Evolutionary conservation across 2,888 invertebrate species (phyloP).

Genomic region (Coleophora deauratella): DNA sequence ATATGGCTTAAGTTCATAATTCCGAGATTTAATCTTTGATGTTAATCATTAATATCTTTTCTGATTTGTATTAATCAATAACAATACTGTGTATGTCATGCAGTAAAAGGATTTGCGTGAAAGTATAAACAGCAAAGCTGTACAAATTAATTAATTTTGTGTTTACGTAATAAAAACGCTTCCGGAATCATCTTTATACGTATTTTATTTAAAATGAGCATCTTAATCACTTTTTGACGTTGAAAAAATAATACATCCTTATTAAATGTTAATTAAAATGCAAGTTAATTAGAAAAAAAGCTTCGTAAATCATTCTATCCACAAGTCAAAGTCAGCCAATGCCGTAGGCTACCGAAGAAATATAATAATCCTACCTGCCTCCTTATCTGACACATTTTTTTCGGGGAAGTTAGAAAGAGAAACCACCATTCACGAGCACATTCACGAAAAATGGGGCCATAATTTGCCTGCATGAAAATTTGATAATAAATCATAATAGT

Average conservation of each 20-base stretch:
- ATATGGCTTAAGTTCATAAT: too few species aligned
- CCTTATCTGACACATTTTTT: constrained; percentile 38
- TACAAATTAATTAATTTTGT: too few species aligned
- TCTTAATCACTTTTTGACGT: constrained; percentile 42
- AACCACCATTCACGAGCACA: constrained; percentile 26
- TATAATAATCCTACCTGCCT: constrained; percentile 43
- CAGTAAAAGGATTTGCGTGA: too few species aligned
- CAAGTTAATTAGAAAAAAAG: constrained; percentile 60
- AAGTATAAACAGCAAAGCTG: too few species aligned
- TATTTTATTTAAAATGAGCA: constrained; percentile 23
- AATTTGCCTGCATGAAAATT: constrained; percentile 74
- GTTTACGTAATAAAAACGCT: constrained; percentile 20
- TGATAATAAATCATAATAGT: constrained; percentile 74
- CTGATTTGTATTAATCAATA: too few species aligned
- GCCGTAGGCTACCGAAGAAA: constrained; percentile 55
- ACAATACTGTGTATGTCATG: too few species aligned
- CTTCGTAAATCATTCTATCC: constrained; percentile 56
- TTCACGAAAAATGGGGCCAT: constrained; percentile 57
- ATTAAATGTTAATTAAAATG: constrained; percentile 63
- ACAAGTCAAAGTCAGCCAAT: constrained; percentile 42
- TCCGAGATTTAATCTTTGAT: too few species aligned
- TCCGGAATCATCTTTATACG: constrained; percentile 25
- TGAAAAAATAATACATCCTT: constrained; percentile 47
- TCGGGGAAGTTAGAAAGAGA: constrained; percentile 44
- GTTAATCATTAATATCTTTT: too few species aligned